These are phyloP conservation scores for Palaemon carinicauda DNA, from an alignment of 1,140 invertebrate species.

Conservation along the genomic window DNA sequence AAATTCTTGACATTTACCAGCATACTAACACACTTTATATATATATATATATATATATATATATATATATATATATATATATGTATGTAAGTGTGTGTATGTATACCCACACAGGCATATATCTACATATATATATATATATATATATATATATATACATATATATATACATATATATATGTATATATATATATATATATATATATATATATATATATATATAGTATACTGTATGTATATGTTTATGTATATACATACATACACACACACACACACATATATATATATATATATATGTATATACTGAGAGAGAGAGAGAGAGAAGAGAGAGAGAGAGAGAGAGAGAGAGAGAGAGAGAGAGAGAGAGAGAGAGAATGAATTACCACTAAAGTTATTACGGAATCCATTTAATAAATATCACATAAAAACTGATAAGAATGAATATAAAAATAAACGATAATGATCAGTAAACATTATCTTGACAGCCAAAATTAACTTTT, in stretches of 20 bases:
- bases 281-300: slow-evolving; percentile 5
- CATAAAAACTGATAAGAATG: too few species aligned
- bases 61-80: neutral
- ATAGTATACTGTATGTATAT: neutral
- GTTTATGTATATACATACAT: neutral
- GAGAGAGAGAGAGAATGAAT: too few species aligned
- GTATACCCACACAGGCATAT: neutral
- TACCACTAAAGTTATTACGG: too few species aligned
- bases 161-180: neutral
- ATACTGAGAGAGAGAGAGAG: too few species aligned
- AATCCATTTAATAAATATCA: too few species aligned
- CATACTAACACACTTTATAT: neutral
- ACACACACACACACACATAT: neutral
- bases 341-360: too few species aligned
- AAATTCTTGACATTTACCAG: too few species aligned
- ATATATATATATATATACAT: neutral
- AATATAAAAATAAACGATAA: too few species aligned
- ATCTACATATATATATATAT: neutral
- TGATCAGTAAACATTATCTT: too few species aligned
- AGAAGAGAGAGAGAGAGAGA: too few species aligned
- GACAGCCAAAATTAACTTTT: too few species aligned
- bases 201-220: slow-evolving; percentile 4
- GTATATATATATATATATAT: neutral
- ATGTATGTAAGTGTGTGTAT: neutral
- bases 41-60: neutral